These are phyloP conservation scores for Gallinago undulata DNA, from an alignment of 2,113 vertebrate species.

Conservation along the genomic window DNA sequence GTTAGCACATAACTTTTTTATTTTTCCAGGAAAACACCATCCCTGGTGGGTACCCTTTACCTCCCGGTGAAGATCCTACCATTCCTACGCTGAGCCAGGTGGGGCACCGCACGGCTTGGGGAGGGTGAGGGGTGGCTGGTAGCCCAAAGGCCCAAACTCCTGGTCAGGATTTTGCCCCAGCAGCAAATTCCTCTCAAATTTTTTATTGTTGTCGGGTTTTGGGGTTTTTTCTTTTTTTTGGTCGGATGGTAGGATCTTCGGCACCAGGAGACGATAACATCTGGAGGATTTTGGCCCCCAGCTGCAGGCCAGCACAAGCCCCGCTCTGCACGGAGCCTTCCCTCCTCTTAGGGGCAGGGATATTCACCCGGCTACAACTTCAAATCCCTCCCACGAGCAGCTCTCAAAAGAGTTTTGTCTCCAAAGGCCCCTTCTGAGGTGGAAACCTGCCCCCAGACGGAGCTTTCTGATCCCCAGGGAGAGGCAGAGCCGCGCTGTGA, in stretches of 20 bases:
- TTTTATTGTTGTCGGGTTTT: too few relatives aligned
- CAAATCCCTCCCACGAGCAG: not conserved
- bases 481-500: accelerated
- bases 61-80: not conserved
- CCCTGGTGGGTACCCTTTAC: not conserved
- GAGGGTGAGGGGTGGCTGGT: not conserved
- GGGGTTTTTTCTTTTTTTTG: not conserved
- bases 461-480: not conserved
- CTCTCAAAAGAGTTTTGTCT: not conserved
- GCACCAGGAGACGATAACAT: not conserved
- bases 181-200: not conserved
- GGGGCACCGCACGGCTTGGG: not conserved
- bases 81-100: accelerated
- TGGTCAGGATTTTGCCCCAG: not conserved
- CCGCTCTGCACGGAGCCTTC: not conserved
- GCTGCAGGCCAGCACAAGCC: not conserved
- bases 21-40: accelerated
- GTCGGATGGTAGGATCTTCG: accelerated
- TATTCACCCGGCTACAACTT: accelerated
- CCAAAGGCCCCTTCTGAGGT: not conserved
- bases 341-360: not conserved
- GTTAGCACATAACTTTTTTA: accelerated
- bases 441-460: not conserved
- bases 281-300: not conserved
- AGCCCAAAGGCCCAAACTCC: accelerated